Evolutionary conservation across 2,113 vertebrate species (phyloP), one percentile per base, ranked within the genome.

Genomic region (Henicopernis longicauda): DNA sequence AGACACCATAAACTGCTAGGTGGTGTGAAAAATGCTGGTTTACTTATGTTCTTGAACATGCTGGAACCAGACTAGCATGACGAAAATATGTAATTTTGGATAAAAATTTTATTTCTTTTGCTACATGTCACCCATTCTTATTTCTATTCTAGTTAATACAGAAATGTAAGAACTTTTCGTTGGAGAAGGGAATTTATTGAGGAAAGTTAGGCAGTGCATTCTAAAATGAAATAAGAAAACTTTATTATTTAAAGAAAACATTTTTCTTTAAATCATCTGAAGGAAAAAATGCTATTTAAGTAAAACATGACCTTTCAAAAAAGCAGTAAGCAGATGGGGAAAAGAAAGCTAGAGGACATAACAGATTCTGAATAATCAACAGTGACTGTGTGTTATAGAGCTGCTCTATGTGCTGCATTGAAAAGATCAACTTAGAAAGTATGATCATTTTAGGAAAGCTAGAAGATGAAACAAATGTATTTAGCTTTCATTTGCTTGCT

Each of bases 81-180:
- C 93, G 87, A 86, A 82, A 71, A 76, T 21, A 91, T 17, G 18
- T 18, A 50, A 82, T 78, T 77, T 93, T 84, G 32, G 89, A 87
- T 67, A 58, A 59, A 63, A 44, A 16, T 59, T 94, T 96, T 95
- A 92, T 95, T 96, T 95, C 16, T 62, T 82, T 83, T 86, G 88
- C 76, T 52, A 94, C 90, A 95, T 47, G 47, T 62, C 55, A 92
- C 66, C 50, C 54, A 66, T 89, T 95, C 70, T 77, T 94, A 92
- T 36, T 93, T 93, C 92, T 92, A 77, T 76, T 90, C 88, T 95
- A 86, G 38, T 92, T 85, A 86, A 92, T 78, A 96, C 71, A 97
- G 88, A 93, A 94, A 86, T 65, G 26, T 66, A 90, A 79, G 62
- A 90, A 80, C 27, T 90, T 93, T 84, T 54, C 1, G 9, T 7